Conservation (phyloP, 2,888 invertebrate genomes). For the Rhagium mordax region DNA sequence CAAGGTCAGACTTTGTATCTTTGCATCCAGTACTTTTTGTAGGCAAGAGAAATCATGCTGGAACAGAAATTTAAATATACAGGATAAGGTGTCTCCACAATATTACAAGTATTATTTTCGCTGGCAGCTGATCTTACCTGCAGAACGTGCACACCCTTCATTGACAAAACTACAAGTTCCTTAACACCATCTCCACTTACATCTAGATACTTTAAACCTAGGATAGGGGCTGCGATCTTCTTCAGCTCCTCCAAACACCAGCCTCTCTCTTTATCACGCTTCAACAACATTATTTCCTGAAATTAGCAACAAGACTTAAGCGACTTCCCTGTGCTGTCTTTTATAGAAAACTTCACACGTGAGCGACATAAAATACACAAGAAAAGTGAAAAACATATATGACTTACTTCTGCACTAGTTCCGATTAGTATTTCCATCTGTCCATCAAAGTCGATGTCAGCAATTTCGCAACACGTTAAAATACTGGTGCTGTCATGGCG, state of each 20-base stretch:
- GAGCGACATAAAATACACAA: no score
- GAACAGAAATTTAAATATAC: constrained; percentile 21
- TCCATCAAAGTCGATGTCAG: constrained; percentile 82
- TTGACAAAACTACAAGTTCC: constrained; percentile 77
- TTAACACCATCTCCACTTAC: constrained; percentile 79
- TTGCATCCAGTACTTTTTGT: constrained; percentile 37
- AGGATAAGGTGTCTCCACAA: no score
- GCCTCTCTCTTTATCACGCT: constrained; percentile 65
- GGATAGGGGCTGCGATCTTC: constrained; percentile 75
- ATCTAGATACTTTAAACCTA: constrained; percentile 76
- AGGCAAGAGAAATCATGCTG: constrained; percentile 42
- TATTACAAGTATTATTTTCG: no score
- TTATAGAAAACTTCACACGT: no score
- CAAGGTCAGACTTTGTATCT: constrained; percentile 40
- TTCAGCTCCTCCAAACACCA: constrained; percentile 72
- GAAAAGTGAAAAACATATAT: no score
- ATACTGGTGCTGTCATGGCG: constrained; percentile 74
- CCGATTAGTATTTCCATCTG: constrained; percentile 79
- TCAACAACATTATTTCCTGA: constrained; percentile 73
- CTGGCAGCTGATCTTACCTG: constrained; percentile 69
- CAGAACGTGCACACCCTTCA: constrained; percentile 78
- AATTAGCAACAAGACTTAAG: constrained; percentile 50
- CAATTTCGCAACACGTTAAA: constrained; percentile 75
- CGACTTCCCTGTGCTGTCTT: no score
- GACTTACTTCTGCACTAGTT: constrained; percentile 76